Base-by-base conservation (phyloP, 2,888 invertebrate species). In the Troides aeacus region DNA sequence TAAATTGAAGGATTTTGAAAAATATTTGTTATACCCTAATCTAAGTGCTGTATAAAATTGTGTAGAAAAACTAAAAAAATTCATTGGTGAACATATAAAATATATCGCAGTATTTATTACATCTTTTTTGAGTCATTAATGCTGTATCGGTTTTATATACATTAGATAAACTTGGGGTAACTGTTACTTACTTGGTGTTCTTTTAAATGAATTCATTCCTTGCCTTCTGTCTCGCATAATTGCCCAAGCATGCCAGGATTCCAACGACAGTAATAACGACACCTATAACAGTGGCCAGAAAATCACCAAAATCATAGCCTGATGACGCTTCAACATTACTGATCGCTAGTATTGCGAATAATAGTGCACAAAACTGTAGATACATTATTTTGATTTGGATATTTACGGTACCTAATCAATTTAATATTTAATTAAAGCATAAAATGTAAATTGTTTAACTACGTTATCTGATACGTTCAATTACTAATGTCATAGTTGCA, bases 241-340 rank as follows among this genome's bases (percentile, higher is more conserved):
- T 94, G 56, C 95, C 95, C 78, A 95, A 89, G 84, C 95, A 95
- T 30, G 95, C 95, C 66, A 95, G 89, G 71, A 95, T 93, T 77
- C 94, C 94, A 71, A 94, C 81, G 39, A 93, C 91, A 62, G 94
- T 91, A 59, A 95, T 93, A 60, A 94, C 88, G 58, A 95, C 77
- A 1, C 95, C 95, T 65, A 95, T 79, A 74, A 95, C 88, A 30
- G 95, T 90, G 7, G 95, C 95, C 73, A 95, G 79, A 72, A 94
- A 94, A 83, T 95, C 95, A 2, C 95, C 95, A 79, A 95, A 95
- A 83, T 95, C 95, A 78, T 94, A 95, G 71, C 93, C 89, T 66
- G 88, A 84, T 1, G 93, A 89, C 53, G 94, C 94, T 79, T 93
- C 92, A 5, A 90, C 92, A 72, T 86, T 88, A 57, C 79, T 85